Evolutionary conservation across 1,140 invertebrate species (phyloP), one percentile per base, ranked within the genome.

Genomic region (Ylistrum balloti): DNA sequence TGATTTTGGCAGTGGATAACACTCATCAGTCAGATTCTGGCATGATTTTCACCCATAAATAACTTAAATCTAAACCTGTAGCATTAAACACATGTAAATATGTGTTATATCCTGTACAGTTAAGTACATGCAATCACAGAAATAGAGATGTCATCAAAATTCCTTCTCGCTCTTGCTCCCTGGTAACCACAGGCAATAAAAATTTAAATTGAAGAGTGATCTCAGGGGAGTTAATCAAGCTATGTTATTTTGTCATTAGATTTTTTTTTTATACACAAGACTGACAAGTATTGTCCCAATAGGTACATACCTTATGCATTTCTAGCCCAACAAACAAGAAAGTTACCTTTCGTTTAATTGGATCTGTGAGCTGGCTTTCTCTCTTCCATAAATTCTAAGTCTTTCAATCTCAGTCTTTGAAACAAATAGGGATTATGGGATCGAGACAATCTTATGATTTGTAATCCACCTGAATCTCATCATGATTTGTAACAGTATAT

Each of bases 221-320:
- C 56, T 11, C 56, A 74, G 56, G 56, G 56, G 56, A n/a, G 56
- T 28, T 74, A n/a, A 74, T 74, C 56, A 74, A 74, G 56, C 56
- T 74, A 74, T 28, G 56, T 74, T 74, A 74, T 74, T 74, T 74
- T 74, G 56, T 74, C 56, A n/a, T 74, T 74, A 74, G 56, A 74
- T 74, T 74, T 74, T 74, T n/a, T 74, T 74, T n/a, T 74, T 74
- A 74, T 74, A 74, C 56, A 74, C 56, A 74, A 74, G 56, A 74
- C 56, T 74, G 56, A 74, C 56, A 74, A 74, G 56, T 28, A 74
- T n/a, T 28, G 56, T 74, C 56, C 56, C 56, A 28, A 5, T 74
- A 74, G 56, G 56, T 74, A 74, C 56, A 74, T 74, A 74, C 56
- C 56, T 74, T 74, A 74, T 74, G 56, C 56, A 74, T 74, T 74